phyloP scores from a whole-genome alignment of 2,797 vertebrate species.

The Gobionotothen gibberifrons region DNA sequence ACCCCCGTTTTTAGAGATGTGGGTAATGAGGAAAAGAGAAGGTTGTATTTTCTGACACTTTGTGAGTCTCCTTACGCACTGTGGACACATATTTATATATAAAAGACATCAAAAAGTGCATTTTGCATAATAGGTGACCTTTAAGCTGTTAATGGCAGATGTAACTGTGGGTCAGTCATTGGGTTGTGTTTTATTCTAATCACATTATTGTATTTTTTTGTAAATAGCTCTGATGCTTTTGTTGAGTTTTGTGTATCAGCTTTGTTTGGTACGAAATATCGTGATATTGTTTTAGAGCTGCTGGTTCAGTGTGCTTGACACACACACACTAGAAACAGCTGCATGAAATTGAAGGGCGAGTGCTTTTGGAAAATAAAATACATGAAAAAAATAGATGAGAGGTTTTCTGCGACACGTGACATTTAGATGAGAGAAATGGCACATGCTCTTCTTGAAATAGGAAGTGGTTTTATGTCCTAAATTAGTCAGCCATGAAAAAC shows the following conservation, averaged over 20 bases:
- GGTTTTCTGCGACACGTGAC: conserved; percentile 23
- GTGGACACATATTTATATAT: too few relatives aligned
- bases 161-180: neutral
- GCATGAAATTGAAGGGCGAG: conserved; percentile 9
- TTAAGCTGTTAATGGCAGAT: neutral
- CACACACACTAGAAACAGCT: conserved; percentile 9
- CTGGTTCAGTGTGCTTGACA: conserved; percentile 4
- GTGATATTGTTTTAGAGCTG: conserved; percentile 19
- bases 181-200: conserved; percentile 9
- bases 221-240: neutral
- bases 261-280: conserved; percentile 30
- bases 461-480: conserved; percentile 14
- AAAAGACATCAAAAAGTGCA: too few relatives aligned
- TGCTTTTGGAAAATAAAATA: too few relatives aligned
- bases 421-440: conserved; percentile 11
- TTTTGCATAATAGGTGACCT: too few relatives aligned
- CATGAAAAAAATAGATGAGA: neutral
- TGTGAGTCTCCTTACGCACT: too few relatives aligned
- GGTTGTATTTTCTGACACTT: too few relatives aligned
- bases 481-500: conserved; percentile 12
- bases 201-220: neutral
- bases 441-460: conserved; percentile 1
- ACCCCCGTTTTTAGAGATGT: too few relatives aligned
- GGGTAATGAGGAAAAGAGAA: too few relatives aligned
- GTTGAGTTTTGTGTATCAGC: neutral